Percentiles rank a stretch among this genome's conserved stretches.
These are phyloP conservation scores for Rafetus swinhoei DNA, from an alignment of 2,113 vertebrate genomes.

Conservation along the genomic window DNA sequence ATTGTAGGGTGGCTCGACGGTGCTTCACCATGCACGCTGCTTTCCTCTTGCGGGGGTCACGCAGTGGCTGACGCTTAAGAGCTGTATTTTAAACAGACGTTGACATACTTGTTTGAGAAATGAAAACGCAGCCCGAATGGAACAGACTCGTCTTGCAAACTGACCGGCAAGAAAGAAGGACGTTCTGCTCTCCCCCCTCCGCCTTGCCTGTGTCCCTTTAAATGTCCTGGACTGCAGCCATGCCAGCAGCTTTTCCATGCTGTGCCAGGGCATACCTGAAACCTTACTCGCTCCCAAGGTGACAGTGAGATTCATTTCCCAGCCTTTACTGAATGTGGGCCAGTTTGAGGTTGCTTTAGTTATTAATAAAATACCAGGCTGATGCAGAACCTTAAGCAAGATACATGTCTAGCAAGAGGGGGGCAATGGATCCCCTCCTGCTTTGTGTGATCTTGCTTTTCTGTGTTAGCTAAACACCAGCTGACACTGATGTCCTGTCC, in stretches of 20 bases:
- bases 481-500: not conserved
- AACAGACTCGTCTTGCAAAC: not conserved
- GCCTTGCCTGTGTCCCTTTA: not conserved
- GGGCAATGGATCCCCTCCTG: not conserved
- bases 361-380: not conserved
- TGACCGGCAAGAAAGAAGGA: not conserved
- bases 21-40: not conserved
- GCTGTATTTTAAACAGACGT: not conserved
- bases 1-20: not conserved
- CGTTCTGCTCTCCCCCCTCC: no score
- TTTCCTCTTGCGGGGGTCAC: not conserved
- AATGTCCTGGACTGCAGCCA: not conserved
- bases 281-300: not conserved
- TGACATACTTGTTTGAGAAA: not conserved
- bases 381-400: not conserved
- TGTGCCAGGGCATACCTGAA: not conserved
- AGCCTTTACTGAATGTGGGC: not conserved
- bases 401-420: not conserved
- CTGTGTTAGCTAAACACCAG: not conserved
- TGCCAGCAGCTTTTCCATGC: not conserved
- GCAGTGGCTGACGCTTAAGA: not conserved
- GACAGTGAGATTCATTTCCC: not conserved
- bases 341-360: not conserved
- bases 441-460: not conserved
- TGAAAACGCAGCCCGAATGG: not conserved